A percentile compares a stretch with the other conserved stretches of the same genome.
These are phyloP conservation scores for Bombylius major DNA, from an alignment of 2,888 invertebrate species.

Conservation along the genomic window DNA sequence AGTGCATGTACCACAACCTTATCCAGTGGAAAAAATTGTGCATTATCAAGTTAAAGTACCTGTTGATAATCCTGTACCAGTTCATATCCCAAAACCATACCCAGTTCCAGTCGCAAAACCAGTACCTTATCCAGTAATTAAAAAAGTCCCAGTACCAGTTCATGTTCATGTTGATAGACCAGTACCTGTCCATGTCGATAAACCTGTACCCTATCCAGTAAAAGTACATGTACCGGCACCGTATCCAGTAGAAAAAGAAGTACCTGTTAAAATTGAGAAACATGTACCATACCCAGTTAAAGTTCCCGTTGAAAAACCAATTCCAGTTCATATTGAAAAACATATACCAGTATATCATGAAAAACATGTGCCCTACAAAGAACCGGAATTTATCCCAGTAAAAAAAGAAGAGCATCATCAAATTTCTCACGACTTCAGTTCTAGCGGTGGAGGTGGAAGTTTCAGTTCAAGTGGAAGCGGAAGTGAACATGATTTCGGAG, in stretches of 20 bases:
- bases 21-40: conserved; percentile 58
- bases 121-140: conserved; percentile 47
- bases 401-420: conserved; percentile 35
- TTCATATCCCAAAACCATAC: conserved; percentile 46
- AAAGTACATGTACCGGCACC: conserved; percentile 56
- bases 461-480: conserved; percentile 3
- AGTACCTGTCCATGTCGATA: conserved; percentile 56
- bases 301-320: conserved; percentile 51
- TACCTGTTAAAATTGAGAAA: conserved; percentile 54
- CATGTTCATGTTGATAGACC: conserved; percentile 49
- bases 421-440: conserved; percentile 19
- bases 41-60: conserved; percentile 61
- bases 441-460: conserved; percentile 18
- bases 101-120: conserved; percentile 50
- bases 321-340: conserved; percentile 64
- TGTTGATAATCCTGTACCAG: conserved; percentile 55
- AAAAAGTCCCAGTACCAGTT: conserved; percentile 52
- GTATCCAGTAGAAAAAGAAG: conserved; percentile 54
- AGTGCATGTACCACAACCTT: conserved; percentile 60
- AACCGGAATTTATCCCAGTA: conserved; percentile 50
- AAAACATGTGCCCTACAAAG: conserved; percentile 58
- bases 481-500: neutral
- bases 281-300: conserved; percentile 58
- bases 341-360: conserved; percentile 54
- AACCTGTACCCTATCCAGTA: conserved; percentile 61